Evolutionary conservation across 1,140 invertebrate species (phyloP), one percentile per base, ranked within the genome.

Genomic region (Tribolium madens): DNA sequence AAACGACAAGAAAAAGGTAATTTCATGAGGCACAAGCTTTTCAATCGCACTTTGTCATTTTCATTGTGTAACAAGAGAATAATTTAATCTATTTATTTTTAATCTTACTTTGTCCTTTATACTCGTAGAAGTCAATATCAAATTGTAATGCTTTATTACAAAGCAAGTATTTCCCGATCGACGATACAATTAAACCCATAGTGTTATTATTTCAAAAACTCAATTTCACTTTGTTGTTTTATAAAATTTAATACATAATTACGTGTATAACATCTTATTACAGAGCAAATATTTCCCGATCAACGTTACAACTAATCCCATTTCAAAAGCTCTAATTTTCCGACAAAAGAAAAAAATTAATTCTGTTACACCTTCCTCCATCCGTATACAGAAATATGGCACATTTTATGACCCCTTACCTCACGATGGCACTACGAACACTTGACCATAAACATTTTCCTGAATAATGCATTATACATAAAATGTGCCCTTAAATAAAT

Each of bases 391-490:
- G 48, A 7, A 50, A 10, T 47, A 14, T 50, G 12, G 12, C 10
- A 36, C 26, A 64, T 3, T 31, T 64, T 64, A 64, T 33, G 57
- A 21, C 57, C 17, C 3, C 36, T 64, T 33, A 12, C 6, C 10
- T 18, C 10, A 18, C 9, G 17, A 57, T 57, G 17, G 17, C 10
- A 57, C 1, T 57, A 21, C 3, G 9, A 2, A 21, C 4, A 21
- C 3, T 26, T 18, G 26, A 26, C 26, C 26, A 33, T 64, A 64
- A 64, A 64, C 57, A 33, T 1, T 26, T 26, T 33, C 26, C 10
- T 64, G 57, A 64, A 64, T 64, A 64, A 64, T 64, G 57, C 14
- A 64, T 60, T 12, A 33, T 6, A 14, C 26, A 64, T 2, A 18
- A 31, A 64, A 64, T 26, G 21, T 14, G 21, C 26, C 31, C 36